Evolutionary conservation across 2,888 invertebrate species (phyloP).

Genomic region (Alsophila aescularia): DNA sequence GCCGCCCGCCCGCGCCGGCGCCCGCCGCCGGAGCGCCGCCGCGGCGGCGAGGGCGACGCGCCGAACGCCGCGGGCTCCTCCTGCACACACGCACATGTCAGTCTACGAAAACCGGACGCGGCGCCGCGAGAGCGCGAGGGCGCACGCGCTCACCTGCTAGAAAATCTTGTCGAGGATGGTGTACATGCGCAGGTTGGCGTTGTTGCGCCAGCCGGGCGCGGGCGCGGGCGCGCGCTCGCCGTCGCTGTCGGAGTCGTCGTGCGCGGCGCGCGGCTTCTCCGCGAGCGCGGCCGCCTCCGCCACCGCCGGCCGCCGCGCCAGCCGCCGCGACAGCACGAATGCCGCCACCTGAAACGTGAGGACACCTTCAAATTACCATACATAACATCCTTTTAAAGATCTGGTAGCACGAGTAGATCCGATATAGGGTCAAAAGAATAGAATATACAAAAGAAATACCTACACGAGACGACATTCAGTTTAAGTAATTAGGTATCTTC

Average conservation of each 20-base stretch:
- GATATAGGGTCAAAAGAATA: too few species aligned
- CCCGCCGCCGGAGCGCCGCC: constrained; percentile 31
- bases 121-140: neutral
- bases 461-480: too few species aligned
- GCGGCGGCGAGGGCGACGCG: constrained; percentile 13
- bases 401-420: too few species aligned
- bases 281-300: constrained; percentile 28
- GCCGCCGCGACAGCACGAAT: constrained; percentile 68
- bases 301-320: constrained; percentile 34
- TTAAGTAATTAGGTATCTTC: too few species aligned
- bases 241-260: constrained; percentile 48
- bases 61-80: constrained; percentile 14
- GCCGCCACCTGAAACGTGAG: constrained; percentile 60
- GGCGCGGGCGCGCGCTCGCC: constrained; percentile 47
- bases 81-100: neutral
- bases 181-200: constrained; percentile 79
- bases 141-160: constrained; percentile 68
- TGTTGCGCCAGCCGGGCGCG: constrained; percentile 71
- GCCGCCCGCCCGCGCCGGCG: constrained; percentile 8
- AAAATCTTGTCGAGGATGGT: constrained; percentile 81
- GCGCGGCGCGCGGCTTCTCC: constrained; percentile 40
- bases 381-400: too few species aligned
- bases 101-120: neutral
- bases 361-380: too few species aligned
- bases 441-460: too few species aligned